A percentile compares a stretch with the other conserved stretches of the same genome.
These are phyloP conservation scores for Cricetomys ansorgei DNA, from an alignment of 2,113 vertebrate genomes.

Conservation along the genomic window DNA sequence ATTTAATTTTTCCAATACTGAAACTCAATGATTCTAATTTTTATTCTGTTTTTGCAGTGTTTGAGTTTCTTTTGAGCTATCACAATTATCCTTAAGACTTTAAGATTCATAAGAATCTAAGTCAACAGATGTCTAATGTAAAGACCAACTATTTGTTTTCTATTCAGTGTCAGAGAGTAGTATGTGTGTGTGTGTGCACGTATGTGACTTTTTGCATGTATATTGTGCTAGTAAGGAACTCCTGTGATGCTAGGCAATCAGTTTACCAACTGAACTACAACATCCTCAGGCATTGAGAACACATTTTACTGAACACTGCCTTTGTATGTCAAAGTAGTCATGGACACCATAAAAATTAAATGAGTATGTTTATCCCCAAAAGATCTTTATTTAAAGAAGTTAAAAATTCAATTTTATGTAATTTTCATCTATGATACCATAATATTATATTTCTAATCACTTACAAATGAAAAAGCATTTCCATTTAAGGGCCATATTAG, in stretches of 20 bases:
- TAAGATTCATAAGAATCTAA: background rate
- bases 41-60: rapidly evolving
- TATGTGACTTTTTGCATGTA: background rate
- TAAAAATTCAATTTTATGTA: background rate
- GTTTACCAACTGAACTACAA: background rate
- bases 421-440: background rate
- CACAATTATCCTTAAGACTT: background rate
- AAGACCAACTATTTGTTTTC: background rate
- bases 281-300: background rate
- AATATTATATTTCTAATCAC: background rate
- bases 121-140: background rate
- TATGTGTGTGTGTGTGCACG: background rate
- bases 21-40: background rate
- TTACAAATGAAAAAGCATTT: background rate
- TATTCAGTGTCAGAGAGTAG: background rate
- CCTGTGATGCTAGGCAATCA: background rate
- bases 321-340: background rate
- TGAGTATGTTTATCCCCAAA: background rate
- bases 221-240: background rate
- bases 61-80: background rate
- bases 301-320: background rate
- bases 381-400: background rate
- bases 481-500: background rate
- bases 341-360: background rate
- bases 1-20: background rate